A percentile compares a stretch with the other conserved stretches of the same genome.
Conservation (phyloP, 2,113 vertebrate species). For the Ophthalmolycus amberensis region DNA sequence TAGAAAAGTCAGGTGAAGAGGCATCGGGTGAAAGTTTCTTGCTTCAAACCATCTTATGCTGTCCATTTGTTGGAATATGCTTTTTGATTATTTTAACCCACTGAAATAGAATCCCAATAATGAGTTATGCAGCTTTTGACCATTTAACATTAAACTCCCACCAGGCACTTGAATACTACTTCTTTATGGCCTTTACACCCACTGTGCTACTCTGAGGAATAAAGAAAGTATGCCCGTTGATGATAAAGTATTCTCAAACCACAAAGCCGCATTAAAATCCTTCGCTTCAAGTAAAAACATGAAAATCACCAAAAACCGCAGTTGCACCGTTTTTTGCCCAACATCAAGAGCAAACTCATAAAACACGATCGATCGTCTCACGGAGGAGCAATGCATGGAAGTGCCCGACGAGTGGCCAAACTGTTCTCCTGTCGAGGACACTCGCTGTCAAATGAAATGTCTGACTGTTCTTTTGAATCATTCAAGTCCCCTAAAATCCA, state of each 20-base stretch:
- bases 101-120: conserved; percentile 20
- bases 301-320: conserved; percentile 52
- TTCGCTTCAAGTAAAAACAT: conserved; percentile 72
- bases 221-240: conserved; percentile 32
- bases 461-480: conserved; percentile 29
- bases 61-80: conserved; percentile 40
- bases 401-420: conserved; percentile 49
- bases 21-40: conserved; percentile 70
- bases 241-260: conserved; percentile 47
- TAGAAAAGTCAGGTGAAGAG: conserved; percentile 70
- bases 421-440: conserved; percentile 31
- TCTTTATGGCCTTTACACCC: conserved; percentile 67
- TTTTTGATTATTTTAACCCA: conserved; percentile 36
- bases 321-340: conserved; percentile 41
- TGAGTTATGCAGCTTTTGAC: conserved; percentile 49
- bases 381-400: conserved; percentile 50
- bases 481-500: conserved; percentile 48
- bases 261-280: conserved; percentile 53
- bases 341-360: conserved; percentile 26
- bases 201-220: conserved; percentile 21
- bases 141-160: conserved; percentile 53
- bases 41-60: conserved; percentile 46
- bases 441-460: conserved; percentile 52
- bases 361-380: conserved; percentile 34
- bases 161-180: conserved; percentile 84